phyloP scores from a whole-genome alignment of 2,888 invertebrate species.

The Cephonodes hylas region DNA sequence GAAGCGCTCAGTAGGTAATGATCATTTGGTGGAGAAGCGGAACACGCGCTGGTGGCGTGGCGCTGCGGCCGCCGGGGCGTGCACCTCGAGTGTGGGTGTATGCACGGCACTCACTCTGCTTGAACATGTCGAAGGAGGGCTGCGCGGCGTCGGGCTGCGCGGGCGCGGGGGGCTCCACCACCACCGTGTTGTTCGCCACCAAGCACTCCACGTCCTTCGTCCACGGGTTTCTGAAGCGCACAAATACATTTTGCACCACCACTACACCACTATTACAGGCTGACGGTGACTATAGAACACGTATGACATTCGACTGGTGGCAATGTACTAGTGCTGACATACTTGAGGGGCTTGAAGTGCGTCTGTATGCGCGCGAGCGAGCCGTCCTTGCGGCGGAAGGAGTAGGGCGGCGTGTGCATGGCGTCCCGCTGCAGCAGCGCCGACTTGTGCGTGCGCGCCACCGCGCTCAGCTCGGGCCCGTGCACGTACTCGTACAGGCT shows the following conservation, averaged over 20 bases:
- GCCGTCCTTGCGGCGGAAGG: slow-evolving; percentile 90
- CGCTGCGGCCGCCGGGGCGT: too few relatives aligned
- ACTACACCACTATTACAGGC: too few relatives aligned
- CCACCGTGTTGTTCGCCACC: slow-evolving; percentile 91
- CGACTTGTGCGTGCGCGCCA: slow-evolving; percentile 92
- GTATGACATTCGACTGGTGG: too few relatives aligned
- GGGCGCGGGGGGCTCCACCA: slow-evolving; percentile 47
- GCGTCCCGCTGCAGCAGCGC: slow-evolving; percentile 84
- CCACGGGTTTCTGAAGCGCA: slow-evolving; percentile 88
- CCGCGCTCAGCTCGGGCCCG: slow-evolving; percentile 87
- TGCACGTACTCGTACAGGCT: slow-evolving; percentile 96
- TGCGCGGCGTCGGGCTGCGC: slow-evolving; percentile 25
- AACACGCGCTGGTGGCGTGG: too few relatives aligned
- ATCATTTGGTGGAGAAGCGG: too few relatives aligned
- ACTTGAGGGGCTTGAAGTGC: slow-evolving; percentile 92
- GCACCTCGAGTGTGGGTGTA: too few relatives aligned
- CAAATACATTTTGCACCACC: background rate
- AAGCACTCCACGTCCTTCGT: slow-evolving; percentile 96
- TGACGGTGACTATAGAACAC: too few relatives aligned
- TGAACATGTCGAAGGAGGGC: slow-evolving; percentile 39
- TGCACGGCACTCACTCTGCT: slow-evolving; percentile 61
- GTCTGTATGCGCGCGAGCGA: slow-evolving; percentile 88
- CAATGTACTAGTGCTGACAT: too few relatives aligned
- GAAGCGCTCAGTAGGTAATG: too few relatives aligned
- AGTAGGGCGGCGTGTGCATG: slow-evolving; percentile 86